Evolutionary conservation across 2,797 vertebrate genomes (phyloP).

Genomic region (Staurois parvus): DNA sequence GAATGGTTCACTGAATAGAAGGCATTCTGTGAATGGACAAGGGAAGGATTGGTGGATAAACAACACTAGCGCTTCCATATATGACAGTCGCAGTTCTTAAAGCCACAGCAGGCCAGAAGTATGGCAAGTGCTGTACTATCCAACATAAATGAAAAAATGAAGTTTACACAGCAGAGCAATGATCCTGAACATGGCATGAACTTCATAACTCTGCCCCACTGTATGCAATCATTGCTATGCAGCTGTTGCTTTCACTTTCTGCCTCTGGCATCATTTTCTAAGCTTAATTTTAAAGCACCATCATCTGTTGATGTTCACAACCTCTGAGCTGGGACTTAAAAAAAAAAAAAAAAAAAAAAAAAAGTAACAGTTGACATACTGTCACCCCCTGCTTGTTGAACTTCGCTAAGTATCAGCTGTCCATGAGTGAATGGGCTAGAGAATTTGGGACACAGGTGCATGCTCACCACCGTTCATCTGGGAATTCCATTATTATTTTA

Average conservation of each 20-base stretch:
- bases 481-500: slow-evolving; percentile 1
- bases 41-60: no score
- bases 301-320: slow-evolving; percentile 35
- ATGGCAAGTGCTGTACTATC: no score
- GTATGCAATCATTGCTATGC: slow-evolving; percentile 6
- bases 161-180: no score
- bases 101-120: no score
- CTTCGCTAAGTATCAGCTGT: slow-evolving; percentile 24
- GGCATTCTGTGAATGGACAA: no score
- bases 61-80: no score
- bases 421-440: background rate
- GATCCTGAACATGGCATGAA: no score
- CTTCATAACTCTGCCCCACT: no score
- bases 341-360: background rate
- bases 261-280: slow-evolving; percentile 13
- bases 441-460: slow-evolving; percentile 26
- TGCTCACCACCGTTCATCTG: background rate
- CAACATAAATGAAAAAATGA: no score
- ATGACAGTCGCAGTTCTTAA: no score
- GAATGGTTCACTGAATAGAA: no score
- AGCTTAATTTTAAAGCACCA: background rate
- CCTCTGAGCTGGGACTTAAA: background rate
- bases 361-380: slow-evolving; percentile 24
- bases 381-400: slow-evolving; percentile 15
- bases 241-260: slow-evolving; percentile 23